These are phyloP conservation scores for Acrocera orbiculus DNA, from an alignment of 2,888 invertebrate species.

Conservation along the genomic window DNA sequence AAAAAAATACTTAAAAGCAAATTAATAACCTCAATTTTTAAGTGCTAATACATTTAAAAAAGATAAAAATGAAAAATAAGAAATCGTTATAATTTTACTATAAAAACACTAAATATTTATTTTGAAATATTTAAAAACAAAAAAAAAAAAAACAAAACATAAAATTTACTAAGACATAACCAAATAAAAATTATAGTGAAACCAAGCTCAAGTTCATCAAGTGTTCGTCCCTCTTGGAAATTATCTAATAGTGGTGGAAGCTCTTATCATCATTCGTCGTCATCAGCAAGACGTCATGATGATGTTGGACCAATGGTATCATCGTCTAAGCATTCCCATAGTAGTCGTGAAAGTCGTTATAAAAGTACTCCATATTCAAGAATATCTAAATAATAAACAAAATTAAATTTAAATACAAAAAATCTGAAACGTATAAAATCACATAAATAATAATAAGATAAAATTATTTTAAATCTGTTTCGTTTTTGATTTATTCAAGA, in stretches of 20 bases:
- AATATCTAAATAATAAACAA: not conserved
- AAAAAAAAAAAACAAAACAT: conserved; percentile 6
- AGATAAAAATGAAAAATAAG: not conserved
- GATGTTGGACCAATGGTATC: conserved; percentile 4
- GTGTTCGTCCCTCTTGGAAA: conserved; percentile 13
- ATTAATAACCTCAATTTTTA: not conserved
- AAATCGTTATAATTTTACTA: not conserved
- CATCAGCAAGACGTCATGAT: conserved; percentile 12
- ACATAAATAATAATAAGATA: no score
- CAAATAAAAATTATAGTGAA: conserved; percentile 7
- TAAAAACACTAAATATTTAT: conserved; percentile 4
- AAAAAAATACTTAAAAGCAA: no score
- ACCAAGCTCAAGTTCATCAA: conserved; percentile 8
- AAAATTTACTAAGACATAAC: conserved; percentile 6
- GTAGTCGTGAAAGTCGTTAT: conserved; percentile 32
- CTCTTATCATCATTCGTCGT: conserved; percentile 7
- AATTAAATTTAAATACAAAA: not conserved
- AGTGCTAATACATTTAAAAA: no score
- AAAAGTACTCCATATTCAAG: conserved; percentile 40
- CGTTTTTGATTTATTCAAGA: no score
- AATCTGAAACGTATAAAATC: conserved; percentile 30
- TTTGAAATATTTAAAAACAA: conserved; percentile 5
- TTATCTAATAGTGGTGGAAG: conserved; percentile 8
- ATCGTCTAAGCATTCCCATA: conserved; percentile 12
- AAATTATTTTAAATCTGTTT: no score